phyloP scores from a whole-genome alignment of 2,113 vertebrate genomes.

The Tachysurus fulvidraco region DNA sequence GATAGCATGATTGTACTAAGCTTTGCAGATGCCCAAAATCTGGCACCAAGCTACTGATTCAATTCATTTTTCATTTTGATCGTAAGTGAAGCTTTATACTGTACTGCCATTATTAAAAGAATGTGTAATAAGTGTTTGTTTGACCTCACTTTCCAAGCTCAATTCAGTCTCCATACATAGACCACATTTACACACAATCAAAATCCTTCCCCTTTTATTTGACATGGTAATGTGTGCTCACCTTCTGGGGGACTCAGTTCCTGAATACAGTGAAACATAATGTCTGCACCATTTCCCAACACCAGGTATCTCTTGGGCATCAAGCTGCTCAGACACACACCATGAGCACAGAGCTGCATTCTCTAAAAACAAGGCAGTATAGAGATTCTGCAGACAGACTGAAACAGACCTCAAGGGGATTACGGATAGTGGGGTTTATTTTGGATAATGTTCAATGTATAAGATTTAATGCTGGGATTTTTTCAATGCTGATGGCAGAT shows the following conservation, averaged over 20 bases:
- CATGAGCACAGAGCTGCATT: neutral
- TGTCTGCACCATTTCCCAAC: slow-evolving; percentile 52
- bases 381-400: neutral
- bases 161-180: slow-evolving; percentile 55
- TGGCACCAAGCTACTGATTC: neutral
- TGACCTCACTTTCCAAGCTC: slow-evolving; percentile 54
- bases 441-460: slow-evolving; percentile 8
- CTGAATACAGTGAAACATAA: slow-evolving; percentile 67
- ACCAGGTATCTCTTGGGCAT: neutral
- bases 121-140: slow-evolving; percentile 26
- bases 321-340: neutral
- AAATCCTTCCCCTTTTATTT: slow-evolving; percentile 67
- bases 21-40: neutral
- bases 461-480: neutral
- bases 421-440: neutral
- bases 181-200: slow-evolving; percentile 58
- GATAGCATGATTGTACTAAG: neutral
- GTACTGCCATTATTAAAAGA: slow-evolving; percentile 17
- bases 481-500: neutral
- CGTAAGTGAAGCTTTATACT: slow-evolving; percentile 7
- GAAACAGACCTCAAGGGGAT: neutral
- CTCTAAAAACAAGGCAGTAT: neutral
- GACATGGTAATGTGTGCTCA: slow-evolving; percentile 69
- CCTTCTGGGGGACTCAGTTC: slow-evolving; percentile 61
- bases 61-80: slow-evolving; percentile 40